Base-by-base conservation (phyloP, 2,113 vertebrate species). In the Holacanthus passer region DNA sequence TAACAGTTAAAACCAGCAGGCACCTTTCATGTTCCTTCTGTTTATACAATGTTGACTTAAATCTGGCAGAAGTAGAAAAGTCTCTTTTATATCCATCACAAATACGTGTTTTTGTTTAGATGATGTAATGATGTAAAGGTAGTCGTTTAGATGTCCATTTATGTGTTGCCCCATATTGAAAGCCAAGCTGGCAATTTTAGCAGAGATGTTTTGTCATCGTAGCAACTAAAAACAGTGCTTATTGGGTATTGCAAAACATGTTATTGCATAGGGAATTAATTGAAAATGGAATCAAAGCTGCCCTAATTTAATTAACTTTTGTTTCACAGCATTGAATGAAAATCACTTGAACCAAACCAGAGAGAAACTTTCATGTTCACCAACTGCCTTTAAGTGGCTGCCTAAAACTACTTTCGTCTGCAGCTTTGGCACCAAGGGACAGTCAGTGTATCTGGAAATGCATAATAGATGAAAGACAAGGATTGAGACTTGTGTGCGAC, bases 131-230 rank as follows among this genome's bases (percentile, higher is more conserved):
- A 63, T 67, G 58, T 82, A 64, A 66, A 59, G n/a, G 31, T 58
- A 11, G 83, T 67, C 56, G 84, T 87, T 65, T n/a, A n/a, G n/a
- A n/a, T n/a, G n/a, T n/a, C n/a, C n/a, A n/a, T n/a, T n/a, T n/a
- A n/a, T n/a, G n/a, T 70, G 53, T 70, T 88, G 77, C 58, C 79
- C 86, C 84, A 87, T 64, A 82, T 75, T 88, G 58, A 63, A 55
- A 52, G 64, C 41, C 11, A 66, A 66, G 43, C 73, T 24, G 53
- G 45, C 55, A 78, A 53, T 75, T 82, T 74, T 62, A 48, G 7
- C 35, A 43, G n/a, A 43, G 31, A 39, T 58, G 32, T 68, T 71
- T 75, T 79, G 52, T 77, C 73, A 60, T 50, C 48, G 10, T 17
- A 65, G 59, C n/a, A 50, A n/a, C 32, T 41, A 22, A 53, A 62